phyloP scores from a whole-genome alignment of 2,113 vertebrate genomes.

The Phoenicopterus ruber region DNA sequence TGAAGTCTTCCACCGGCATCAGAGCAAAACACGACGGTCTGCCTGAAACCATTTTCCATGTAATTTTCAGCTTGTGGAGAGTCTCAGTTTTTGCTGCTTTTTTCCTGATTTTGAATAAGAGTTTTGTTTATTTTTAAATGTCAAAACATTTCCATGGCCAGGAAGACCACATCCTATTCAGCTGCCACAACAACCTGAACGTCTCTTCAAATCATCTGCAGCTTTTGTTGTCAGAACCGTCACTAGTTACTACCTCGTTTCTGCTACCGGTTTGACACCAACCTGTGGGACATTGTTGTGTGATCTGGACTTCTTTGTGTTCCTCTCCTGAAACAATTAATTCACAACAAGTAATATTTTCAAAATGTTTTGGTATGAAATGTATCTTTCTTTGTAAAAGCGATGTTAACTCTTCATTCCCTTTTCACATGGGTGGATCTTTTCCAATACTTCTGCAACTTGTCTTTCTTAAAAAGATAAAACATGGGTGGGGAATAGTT shows the following conservation, averaged over 20 bases:
- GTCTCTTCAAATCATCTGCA: neutral
- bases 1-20: neutral
- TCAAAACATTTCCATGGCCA: neutral
- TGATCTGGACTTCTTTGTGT: neutral
- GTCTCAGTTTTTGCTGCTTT: neutral
- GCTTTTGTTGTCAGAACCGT: neutral
- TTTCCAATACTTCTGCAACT: neutral
- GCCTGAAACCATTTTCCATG: neutral
- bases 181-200: neutral
- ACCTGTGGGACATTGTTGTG: neutral
- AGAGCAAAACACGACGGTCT: neutral
- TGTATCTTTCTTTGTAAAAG: neutral
- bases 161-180: neutral
- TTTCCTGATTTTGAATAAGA: neutral
- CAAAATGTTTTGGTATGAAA: neutral
- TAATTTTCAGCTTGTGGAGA: neutral
- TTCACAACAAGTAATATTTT: neutral
- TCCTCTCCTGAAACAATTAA: neutral
- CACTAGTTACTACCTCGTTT: neutral
- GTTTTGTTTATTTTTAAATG: neutral
- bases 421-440: neutral
- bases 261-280: neutral
- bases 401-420: neutral
- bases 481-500: neutral
- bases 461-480: neutral